Evolutionary conservation across 2,113 vertebrate species (phyloP), one percentile per base, ranked within the genome.

Genomic region (Naja naja): DNA sequence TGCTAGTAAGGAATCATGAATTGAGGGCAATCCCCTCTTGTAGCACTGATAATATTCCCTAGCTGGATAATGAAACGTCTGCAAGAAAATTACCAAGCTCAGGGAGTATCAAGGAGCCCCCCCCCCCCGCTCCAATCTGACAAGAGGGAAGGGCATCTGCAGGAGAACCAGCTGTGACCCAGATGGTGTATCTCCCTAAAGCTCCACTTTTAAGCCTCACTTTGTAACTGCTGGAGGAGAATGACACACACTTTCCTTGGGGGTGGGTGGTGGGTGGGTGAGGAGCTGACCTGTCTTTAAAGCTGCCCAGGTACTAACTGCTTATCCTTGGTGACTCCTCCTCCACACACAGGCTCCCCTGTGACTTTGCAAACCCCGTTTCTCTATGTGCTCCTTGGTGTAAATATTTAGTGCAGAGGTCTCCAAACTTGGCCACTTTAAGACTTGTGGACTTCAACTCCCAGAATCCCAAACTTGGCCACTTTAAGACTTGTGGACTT

Each of bases 111-210:
- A 10, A 64, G 60, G 60, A 64, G 10, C 60, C 9, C 11, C 1
- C 23, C 58, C 10, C 60, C 11, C 1, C 1, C 27, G n/a, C 27
- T 11, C 11, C 4, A 74, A 2, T 0, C 16, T 0, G n/a, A 18
- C n/a, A 34, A 34, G 69, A 39, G n/a, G 64, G 64, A 3, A 74
- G 14, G 14, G 12, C 64, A n/a, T 2, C 64, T 34, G 30, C 64
- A 74, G 69, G n/a, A 34, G 64, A 16, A 16, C 14, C n/a, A 34
- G n/a, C n/a, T 34, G n/a, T 74, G 69, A 1, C 14, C 14, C 69
- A 5, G 14, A 14, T 11, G 47, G 64, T 5, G 2, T 18, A 74
- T n/a, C n/a, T 34, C 69, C 69, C 69, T 2, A 34, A 34, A n/a
- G 64, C 64, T 69, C 64, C 3, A 0, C 64, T 69, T 5, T n/a